These are phyloP conservation scores for Xenops minutus DNA, from an alignment of 2,797 vertebrate genomes.

Conservation along the genomic window DNA sequence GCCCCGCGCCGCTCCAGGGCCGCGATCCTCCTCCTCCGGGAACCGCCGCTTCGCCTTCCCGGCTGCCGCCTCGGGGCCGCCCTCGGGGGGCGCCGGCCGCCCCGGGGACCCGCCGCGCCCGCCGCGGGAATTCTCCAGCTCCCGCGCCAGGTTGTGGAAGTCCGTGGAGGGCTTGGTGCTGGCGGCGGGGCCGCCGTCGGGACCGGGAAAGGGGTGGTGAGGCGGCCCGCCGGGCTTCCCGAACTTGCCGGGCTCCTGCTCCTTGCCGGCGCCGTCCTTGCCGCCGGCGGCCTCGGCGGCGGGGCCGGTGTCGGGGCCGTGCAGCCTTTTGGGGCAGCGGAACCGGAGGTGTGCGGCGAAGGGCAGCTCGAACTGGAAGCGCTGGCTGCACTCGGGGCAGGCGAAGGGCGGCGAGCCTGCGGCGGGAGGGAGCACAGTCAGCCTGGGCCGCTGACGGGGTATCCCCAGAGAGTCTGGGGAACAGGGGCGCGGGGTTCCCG, in stretches of 20 bases:
- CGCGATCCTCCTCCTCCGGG: slow-evolving; percentile 71
- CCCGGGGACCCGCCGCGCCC: slow-evolving; percentile 59
- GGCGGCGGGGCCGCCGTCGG: slow-evolving; percentile 23
- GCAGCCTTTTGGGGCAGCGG: slow-evolving; percentile 92
- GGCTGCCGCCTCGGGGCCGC: slow-evolving; percentile 64
- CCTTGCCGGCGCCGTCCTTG: slow-evolving; percentile 30
- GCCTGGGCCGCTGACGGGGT: not conserved
- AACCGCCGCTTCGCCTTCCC: slow-evolving; percentile 86
- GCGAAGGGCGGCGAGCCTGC: slow-evolving; percentile 83
- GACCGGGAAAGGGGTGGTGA: slow-evolving; percentile 21
- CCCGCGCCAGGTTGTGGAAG: slow-evolving; percentile 94
- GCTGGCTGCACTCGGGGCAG: slow-evolving; percentile 92
- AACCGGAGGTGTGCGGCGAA: slow-evolving; percentile 91
- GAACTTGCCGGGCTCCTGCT: slow-evolving; percentile 56
- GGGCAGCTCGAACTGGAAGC: slow-evolving; percentile 95
- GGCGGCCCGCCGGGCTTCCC: slow-evolving; percentile 47
- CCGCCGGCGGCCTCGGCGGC: slow-evolving; percentile 9
- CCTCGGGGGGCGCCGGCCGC: not conserved
- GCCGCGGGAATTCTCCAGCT: slow-evolving; percentile 86
- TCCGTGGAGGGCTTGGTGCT: slow-evolving; percentile 91
- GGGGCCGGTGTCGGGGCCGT: slow-evolving; percentile 70
- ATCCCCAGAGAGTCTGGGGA: not conserved
- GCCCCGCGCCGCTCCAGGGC: slow-evolving; percentile 4
- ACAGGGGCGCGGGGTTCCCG: not conserved
- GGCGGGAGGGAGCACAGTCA: not conserved